phyloP scores from a whole-genome alignment of 2,888 invertebrate genomes.

The Clivina fossor region DNA sequence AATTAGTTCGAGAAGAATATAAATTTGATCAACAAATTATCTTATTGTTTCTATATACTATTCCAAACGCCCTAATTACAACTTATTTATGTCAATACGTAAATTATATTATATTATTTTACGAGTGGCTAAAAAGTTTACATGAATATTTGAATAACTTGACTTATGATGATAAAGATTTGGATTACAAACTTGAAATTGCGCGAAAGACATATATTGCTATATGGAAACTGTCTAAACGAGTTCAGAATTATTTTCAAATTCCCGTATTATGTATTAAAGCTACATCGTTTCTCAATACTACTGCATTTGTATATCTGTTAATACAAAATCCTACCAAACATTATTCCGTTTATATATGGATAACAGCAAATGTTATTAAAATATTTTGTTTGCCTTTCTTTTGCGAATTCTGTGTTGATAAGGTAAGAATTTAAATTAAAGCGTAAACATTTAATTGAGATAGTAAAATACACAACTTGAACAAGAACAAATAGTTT shows the following conservation, averaged over 20 bases:
- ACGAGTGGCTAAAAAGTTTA: slow-evolving; percentile 15
- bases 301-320: slow-evolving; percentile 18
- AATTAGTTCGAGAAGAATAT: slow-evolving; percentile 9
- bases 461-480: neutral
- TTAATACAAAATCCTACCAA: neutral
- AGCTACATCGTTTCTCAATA: slow-evolving; percentile 28
- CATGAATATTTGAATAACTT: slow-evolving; percentile 7
- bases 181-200: slow-evolving; percentile 6
- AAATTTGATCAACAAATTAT: neutral
- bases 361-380: slow-evolving; percentile 14
- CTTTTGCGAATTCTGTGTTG: slow-evolving; percentile 11
- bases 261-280: slow-evolving; percentile 24
- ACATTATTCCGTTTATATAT: slow-evolving; percentile 7
- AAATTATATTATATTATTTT: slow-evolving; percentile 23
- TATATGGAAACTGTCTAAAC: slow-evolving; percentile 12
- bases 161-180: slow-evolving; percentile 7
- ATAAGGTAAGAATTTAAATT: slow-evolving; percentile 16
- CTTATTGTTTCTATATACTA: slow-evolving; percentile 11
- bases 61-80: slow-evolving; percentile 26
- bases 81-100: slow-evolving; percentile 22
- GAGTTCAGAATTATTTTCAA: slow-evolving; percentile 18
- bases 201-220: slow-evolving; percentile 13
- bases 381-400: slow-evolving; percentile 24
- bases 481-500: neutral
- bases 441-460: neutral